Base-by-base conservation (phyloP, 2,113 vertebrate species). In the Indicator maculatus region DNA sequence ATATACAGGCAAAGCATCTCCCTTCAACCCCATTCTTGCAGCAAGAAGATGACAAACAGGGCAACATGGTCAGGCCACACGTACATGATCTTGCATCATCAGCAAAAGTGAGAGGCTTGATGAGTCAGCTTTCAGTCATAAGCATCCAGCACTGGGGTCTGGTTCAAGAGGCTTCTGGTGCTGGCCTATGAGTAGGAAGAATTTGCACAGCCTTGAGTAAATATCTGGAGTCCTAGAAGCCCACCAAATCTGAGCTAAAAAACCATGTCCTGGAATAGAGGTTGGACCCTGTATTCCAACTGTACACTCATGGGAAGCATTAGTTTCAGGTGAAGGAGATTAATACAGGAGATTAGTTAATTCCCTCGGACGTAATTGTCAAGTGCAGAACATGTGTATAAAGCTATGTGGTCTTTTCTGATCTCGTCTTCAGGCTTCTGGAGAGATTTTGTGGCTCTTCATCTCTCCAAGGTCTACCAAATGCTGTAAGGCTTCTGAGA, bases 61-160 rank as follows among this genome's bases (percentile, higher is more conserved):
- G 33, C 8, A 53, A 16, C 4, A 0, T 31, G 7, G 9, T 30
- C 13, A 6, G 38, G 45, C 47, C 38, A n/a, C 14, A 33, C 0
- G 0, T 38, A 31, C 45, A 41, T 47, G 33, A 9, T 69, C 56
- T 66, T 77, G 76, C 65, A 67, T 63, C 59, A 55, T 61, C 50
- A 83, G 81, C 39, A 85, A n/a, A 66, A 7, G 59, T 52, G 50
- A 59, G 27, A 44, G 55, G 20, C 14, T 72, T 39, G 26, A 2
- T 2, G 13, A 86, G 33, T 79, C 83, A 93, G 20, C 31, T 44
- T 78, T 36, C 69, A 72, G 60, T 88, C 53, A 72, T 9, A 24
- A 67, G 36, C 41, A 81, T 26, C 17, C 38, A 78, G 52, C 27
- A 11, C 12, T 31, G 31, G 18, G 10, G 30, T 8, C 23, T 83